phyloP scores from a whole-genome alignment of 2,797 vertebrate genomes.

The Buphagus erythrorhynchus region DNA sequence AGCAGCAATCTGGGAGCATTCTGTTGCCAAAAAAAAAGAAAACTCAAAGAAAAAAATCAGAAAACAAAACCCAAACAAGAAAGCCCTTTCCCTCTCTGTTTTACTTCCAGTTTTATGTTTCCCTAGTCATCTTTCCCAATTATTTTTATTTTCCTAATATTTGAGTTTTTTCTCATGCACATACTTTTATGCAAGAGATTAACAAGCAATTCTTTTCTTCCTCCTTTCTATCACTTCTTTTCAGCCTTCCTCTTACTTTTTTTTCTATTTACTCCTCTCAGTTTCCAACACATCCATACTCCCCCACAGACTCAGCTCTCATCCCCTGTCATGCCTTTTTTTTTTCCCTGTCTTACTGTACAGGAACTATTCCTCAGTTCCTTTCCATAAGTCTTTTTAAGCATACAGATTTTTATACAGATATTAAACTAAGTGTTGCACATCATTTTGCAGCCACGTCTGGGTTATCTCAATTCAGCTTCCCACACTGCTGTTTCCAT shows the following conservation, averaged over 20 bases:
- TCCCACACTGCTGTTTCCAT: neutral
- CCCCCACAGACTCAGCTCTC: neutral
- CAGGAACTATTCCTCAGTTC: neutral
- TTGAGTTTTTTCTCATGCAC: neutral
- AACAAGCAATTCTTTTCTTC: neutral
- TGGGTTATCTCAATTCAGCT: neutral
- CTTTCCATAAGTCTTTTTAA: neutral
- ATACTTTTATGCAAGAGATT: neutral
- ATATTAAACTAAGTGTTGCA: neutral
- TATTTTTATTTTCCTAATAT: neutral
- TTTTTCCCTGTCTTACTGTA: neutral
- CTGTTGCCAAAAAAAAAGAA: neutral
- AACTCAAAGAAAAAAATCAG: neutral
- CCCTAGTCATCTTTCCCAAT: neutral
- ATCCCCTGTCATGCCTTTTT: neutral
- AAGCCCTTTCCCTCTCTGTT: neutral
- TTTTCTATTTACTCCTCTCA: neutral
- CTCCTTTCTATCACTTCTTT: neutral
- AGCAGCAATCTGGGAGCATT: neutral
- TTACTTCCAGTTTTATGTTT: neutral
- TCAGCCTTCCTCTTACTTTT: neutral
- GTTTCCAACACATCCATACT: neutral
- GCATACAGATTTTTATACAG: neutral
- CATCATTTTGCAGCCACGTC: neutral
- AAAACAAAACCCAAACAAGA: neutral